A percentile compares a stretch with the other conserved stretches of the same genome.
These are phyloP conservation scores for Prunella himalayana DNA, from an alignment of 2,113 vertebrate species.

Conservation along the genomic window DNA sequence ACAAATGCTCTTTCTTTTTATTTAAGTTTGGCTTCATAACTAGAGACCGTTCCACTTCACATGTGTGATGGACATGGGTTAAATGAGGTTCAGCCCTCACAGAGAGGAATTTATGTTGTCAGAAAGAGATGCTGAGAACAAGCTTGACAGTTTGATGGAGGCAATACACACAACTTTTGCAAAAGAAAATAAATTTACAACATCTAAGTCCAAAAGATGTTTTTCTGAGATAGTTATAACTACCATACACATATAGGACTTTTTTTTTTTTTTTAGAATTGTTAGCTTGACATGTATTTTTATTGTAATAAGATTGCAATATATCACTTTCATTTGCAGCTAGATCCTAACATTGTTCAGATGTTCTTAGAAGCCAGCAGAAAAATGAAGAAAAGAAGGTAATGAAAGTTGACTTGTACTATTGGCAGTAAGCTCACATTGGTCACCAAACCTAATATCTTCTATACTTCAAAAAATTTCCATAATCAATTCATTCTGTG, in stretches of 20 bases:
- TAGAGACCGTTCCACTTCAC: neutral
- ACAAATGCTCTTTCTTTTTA: neutral
- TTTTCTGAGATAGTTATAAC: neutral
- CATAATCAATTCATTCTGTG: slow-evolving; percentile 68
- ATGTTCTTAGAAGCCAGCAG: neutral
- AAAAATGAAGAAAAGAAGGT: slow-evolving; percentile 28
- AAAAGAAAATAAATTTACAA: neutral
- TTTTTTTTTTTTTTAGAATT: neutral
- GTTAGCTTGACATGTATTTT: neutral
- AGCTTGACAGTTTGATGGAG: neutral
- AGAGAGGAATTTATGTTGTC: neutral
- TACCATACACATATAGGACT: neutral
- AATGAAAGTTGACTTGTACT: slow-evolving; percentile 7
- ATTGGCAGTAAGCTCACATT: neutral
- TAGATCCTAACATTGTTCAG: neutral
- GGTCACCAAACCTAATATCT: neutral
- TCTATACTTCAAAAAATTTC: slow-evolving; percentile 46
- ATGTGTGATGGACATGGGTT: neutral
- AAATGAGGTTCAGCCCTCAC: neutral
- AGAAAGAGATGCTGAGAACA: neutral
- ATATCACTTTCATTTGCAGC: neutral
- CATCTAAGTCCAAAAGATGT: neutral
- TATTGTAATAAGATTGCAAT: neutral
- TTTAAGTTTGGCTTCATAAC: neutral
- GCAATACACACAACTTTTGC: neutral